Evolutionary conservation across 37 sponge, comb jelly and placozoan genomes (phyloP).

Genomic region (Spongilla lacustris): DNA sequence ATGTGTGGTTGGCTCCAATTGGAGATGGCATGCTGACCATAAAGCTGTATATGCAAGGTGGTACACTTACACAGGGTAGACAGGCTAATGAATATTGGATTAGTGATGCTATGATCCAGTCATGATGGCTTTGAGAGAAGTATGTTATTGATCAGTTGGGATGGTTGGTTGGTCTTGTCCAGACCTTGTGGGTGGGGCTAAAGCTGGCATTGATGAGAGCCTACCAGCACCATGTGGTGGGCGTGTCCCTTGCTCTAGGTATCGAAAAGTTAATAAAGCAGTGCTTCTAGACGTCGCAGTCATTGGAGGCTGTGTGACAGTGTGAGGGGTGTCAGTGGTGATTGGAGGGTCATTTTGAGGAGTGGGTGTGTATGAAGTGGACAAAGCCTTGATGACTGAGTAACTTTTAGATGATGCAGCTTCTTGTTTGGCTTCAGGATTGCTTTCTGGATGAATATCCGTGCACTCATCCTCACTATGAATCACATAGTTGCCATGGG

Average conservation of each 20-base stretch:
- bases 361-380: background rate
- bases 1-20: background rate
- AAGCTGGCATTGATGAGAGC: background rate
- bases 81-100: background rate
- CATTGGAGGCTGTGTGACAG: background rate
- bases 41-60: too few species aligned
- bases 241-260: background rate
- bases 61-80: background rate
- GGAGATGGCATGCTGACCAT: background rate
- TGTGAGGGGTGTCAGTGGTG: background rate
- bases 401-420: background rate
- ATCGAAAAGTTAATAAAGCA: background rate
- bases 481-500: background rate
- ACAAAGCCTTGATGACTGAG: background rate
- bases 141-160: background rate
- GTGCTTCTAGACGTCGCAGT: background rate
- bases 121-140: background rate
- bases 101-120: background rate
- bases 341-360: background rate
- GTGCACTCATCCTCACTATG: background rate
- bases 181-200: constrained; percentile 7
- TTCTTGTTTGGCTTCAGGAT: background rate
- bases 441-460: background rate
- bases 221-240: background rate
- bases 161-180: background rate